A percentile compares a stretch with the other conserved stretches of the same genome.
These are phyloP conservation scores for Glaucidium brasilianum DNA, from an alignment of 2,113 vertebrate species.

Conservation along the genomic window DNA sequence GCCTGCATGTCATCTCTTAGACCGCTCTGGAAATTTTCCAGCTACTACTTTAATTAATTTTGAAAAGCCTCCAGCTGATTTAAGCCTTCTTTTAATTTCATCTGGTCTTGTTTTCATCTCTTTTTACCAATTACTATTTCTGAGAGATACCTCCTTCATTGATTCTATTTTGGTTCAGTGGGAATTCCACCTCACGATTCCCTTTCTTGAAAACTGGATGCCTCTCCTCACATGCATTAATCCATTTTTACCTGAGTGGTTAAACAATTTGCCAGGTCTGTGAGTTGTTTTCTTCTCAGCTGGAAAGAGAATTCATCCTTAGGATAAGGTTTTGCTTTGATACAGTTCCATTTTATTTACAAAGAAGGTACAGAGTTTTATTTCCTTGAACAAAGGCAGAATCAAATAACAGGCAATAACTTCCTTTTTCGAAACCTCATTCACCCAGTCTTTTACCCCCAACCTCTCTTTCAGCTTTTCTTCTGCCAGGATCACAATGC, in stretches of 20 bases:
- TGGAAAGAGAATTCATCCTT: slow-evolving; percentile 31
- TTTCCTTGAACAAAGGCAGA: slow-evolving; percentile 37
- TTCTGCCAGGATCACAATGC: slow-evolving; percentile 10
- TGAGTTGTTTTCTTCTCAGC: slow-evolving; percentile 41
- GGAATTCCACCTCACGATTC: slow-evolving; percentile 29
- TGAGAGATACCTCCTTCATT: background rate
- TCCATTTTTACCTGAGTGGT: slow-evolving; percentile 51
- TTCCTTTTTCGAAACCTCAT: slow-evolving; percentile 1
- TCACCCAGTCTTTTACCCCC: slow-evolving; percentile 33
- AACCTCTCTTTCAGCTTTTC: slow-evolving; percentile 40
- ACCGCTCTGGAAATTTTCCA: slow-evolving; percentile 45
- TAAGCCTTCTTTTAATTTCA: slow-evolving; percentile 58
- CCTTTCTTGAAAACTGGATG: background rate
- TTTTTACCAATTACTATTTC: slow-evolving; percentile 40
- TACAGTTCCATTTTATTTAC: slow-evolving; percentile 51
- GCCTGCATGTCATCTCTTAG: slow-evolving; percentile 27
- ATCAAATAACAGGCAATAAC: slow-evolving; percentile 19
- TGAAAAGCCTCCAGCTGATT: slow-evolving; percentile 61
- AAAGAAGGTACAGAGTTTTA: slow-evolving; percentile 26
- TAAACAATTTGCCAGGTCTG: slow-evolving; percentile 31
- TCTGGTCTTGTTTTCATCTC: slow-evolving; percentile 46
- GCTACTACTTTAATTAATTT: slow-evolving; percentile 56
- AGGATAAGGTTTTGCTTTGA: slow-evolving; percentile 40
- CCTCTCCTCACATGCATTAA: slow-evolving; percentile 4
- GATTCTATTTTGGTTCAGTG: slow-evolving; percentile 33